These are phyloP conservation scores for Rhaphigaster nebulosa DNA, from an alignment of 2,888 invertebrate genomes.

Conservation along the genomic window DNA sequence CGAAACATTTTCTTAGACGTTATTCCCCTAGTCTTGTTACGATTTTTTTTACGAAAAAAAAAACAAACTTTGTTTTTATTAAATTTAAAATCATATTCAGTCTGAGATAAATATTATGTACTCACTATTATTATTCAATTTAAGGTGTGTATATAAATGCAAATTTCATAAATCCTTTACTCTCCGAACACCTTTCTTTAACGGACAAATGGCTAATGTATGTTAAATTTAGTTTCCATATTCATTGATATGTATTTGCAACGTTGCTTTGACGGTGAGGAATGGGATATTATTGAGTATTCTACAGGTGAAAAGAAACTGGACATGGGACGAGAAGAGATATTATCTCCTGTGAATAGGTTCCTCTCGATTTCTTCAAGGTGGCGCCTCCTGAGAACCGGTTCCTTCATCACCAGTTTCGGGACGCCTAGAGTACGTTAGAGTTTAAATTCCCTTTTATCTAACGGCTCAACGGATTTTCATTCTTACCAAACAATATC, in stretches of 20 bases:
- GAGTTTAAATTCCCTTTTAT: slow-evolving; percentile 29
- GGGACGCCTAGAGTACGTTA: neutral
- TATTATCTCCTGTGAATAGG: neutral
- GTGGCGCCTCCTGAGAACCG: neutral
- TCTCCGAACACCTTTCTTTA: too few relatives aligned
- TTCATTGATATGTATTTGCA: neutral
- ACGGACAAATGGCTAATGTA: too few relatives aligned
- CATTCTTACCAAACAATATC: neutral
- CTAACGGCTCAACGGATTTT: neutral
- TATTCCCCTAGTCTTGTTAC: too few relatives aligned
- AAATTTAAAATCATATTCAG: too few relatives aligned
- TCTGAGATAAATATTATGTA: too few relatives aligned
- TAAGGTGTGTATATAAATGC: too few relatives aligned
- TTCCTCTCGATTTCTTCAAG: slow-evolving; percentile 6
- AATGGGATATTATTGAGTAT: neutral
- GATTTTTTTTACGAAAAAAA: too few relatives aligned
- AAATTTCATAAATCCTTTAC: too few relatives aligned
- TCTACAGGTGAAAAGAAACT: neutral
- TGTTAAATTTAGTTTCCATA: too few relatives aligned
- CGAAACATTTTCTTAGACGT: too few relatives aligned
- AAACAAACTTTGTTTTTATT: too few relatives aligned
- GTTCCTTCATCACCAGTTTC: neutral
- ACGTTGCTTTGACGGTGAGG: neutral
- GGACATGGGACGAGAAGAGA: neutral
- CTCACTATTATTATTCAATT: too few relatives aligned